Evolutionary conservation across 1,140 invertebrate genomes (phyloP).

Genomic region (Eulimnadia texana): DNA sequence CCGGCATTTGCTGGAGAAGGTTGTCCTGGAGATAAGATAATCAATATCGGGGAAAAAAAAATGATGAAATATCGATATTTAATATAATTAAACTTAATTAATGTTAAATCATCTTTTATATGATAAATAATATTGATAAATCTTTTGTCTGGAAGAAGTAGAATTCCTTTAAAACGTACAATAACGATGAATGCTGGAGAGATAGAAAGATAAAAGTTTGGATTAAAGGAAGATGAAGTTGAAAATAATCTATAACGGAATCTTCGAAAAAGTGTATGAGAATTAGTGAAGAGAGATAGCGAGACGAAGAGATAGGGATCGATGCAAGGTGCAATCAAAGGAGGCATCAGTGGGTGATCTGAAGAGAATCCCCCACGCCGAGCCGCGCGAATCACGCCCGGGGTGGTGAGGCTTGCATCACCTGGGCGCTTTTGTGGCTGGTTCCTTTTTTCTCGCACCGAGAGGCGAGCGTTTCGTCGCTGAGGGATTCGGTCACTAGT

Average conservation of each 20-base stretch:
- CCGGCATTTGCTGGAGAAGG: neutral
- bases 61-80: no score
- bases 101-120: no score
- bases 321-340: no score
- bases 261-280: no score
- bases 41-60: neutral
- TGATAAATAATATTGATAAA: no score
- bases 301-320: no score
- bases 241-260: no score
- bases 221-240: neutral
- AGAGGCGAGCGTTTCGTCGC: neutral
- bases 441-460: neutral
- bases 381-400: neutral
- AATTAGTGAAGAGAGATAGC: no score
- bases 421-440: neutral
- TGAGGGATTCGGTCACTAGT: neutral
- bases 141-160: no score
- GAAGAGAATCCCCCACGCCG: neutral
- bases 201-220: neutral
- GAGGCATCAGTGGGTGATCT: neutral
- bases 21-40: no score
- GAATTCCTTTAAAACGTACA: neutral
- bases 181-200: neutral
- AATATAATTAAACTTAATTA: no score
- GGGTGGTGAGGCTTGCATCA: neutral